A percentile compares a stretch with the other conserved stretches of the same genome.
phyloP scores from a whole-genome alignment of 1,140 invertebrate genomes.

The Nephila pilipes region DNA sequence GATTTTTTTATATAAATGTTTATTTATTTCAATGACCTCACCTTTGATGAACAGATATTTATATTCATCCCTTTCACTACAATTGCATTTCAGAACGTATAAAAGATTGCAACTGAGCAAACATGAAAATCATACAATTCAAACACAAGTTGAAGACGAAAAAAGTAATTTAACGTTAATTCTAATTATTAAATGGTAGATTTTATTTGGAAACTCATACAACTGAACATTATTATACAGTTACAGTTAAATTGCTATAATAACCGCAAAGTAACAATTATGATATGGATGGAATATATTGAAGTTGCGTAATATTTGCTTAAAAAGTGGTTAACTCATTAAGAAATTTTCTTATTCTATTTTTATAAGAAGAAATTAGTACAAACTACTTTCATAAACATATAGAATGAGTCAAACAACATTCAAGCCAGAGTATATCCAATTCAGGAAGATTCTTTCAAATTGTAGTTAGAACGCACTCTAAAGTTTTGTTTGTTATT shows the following conservation, averaged over 20 bases:
- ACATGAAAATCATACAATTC: not conserved
- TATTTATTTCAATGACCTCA: constrained; percentile 47
- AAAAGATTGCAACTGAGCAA: not conserved
- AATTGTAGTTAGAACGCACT: no score
- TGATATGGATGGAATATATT: no score
- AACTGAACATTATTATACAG: not conserved
- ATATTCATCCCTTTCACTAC: constrained; percentile 48
- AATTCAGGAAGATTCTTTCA: no score
- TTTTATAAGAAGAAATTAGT: no score
- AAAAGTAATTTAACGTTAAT: not conserved
- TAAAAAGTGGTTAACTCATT: no score
- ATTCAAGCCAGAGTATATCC: no score
- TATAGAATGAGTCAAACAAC: no score
- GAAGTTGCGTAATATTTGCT: no score
- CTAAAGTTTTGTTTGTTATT: no score
- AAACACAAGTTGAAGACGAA: not conserved
- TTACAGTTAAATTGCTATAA: not conserved
- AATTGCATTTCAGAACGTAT: constrained; percentile 8
- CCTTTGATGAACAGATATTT: constrained; percentile 57
- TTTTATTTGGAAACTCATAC: constrained; percentile 26
- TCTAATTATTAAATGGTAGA: not conserved
- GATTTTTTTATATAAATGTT: not conserved
- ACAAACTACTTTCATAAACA: no score
- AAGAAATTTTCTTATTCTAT: no score
- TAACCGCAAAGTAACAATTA: no score